Base-by-base conservation (phyloP, 2,797 vertebrate genomes). In the Diglossa cyanea region DNA sequence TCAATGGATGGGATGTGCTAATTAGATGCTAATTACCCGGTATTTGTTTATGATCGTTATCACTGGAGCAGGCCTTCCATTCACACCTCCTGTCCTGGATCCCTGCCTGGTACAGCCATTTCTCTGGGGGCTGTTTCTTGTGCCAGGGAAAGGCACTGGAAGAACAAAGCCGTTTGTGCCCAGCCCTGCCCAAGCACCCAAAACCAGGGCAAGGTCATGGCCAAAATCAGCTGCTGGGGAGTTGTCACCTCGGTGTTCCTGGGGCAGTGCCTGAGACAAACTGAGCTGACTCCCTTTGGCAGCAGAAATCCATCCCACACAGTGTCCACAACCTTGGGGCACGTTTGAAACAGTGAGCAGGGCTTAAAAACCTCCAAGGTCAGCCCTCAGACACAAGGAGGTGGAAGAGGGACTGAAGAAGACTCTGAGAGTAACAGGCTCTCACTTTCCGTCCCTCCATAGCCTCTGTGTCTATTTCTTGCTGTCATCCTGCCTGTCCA, bases 1-100 rank as follows among this genome's bases (percentile, higher is more conserved):
- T 94, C 93, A 94, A 39, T 90, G 86, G 80, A 77, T 77, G 92
- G 65, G 90, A 93, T 76, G 84, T 66, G 89, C 79, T 91, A 93
- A 95, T 94, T 91, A 95, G 79, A 96, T 95, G 94, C 90, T 95
- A 92, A 89, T 90, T 85, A 71, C 42, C 60, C 58, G 55, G 70
- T 88, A 86, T 92, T 96, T 95, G 86, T 93, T 95, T 94, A 93
- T 95, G 92, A 95, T 96, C 63, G 45, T 92, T 95, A 93, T 94
- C 86, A 66, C 74, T 67, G 83, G 90, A 85, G 93, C 90, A 84
- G 91, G 78, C 68, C 92, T 93, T 95, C 87, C 84, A 94, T 91
- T 95, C 88, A 89, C 90, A 95, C 93, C 90, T 90, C 90, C 71
- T 74, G 74, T 53, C 80, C 92, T 95, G 94, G 93, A 79, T 85